Evolutionary conservation across 2,113 vertebrate genomes (phyloP).

Genomic region (Gambusia holbrooki): DNA sequence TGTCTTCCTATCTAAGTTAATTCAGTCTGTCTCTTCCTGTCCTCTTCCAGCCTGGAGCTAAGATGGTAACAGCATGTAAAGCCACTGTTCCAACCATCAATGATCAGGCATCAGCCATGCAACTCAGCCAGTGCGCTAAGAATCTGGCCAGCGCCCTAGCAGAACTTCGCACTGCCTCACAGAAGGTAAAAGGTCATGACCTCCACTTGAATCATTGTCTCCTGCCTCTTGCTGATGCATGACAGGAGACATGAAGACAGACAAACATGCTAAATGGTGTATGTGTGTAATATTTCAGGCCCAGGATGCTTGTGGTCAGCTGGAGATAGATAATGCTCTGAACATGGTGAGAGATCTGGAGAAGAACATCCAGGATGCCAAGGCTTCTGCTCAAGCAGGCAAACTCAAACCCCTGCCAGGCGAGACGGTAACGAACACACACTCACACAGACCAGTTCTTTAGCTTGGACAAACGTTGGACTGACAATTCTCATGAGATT

Average conservation of each 20-base stretch:
- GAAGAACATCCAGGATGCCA: constrained; percentile 92
- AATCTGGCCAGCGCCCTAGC: constrained; percentile 90
- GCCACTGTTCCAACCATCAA: constrained; percentile 92
- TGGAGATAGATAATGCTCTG: constrained; percentile 95
- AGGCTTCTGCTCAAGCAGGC: constrained; percentile 87
- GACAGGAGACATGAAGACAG: no score
- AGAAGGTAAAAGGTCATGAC: constrained; percentile 84
- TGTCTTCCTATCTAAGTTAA: no score
- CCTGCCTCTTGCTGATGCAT: no score
- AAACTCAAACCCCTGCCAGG: constrained; percentile 93
- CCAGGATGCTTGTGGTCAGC: constrained; percentile 93
- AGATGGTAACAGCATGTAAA: constrained; percentile 95
- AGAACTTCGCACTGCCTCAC: constrained; percentile 91
- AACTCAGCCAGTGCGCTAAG: constrained; percentile 97
- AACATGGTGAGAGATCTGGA: constrained; percentile 90
- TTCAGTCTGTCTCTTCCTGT: not conserved
- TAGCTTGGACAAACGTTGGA: not conserved
- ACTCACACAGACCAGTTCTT: not conserved
- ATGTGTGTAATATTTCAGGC: constrained; percentile 79
- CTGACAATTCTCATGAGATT: not conserved
- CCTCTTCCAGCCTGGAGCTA: constrained; percentile 87
- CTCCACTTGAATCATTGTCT: no score
- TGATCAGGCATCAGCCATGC: constrained; percentile 96
- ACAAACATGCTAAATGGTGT: not conserved
- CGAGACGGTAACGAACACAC: constrained; percentile 85